Conservation (phyloP, 2,113 vertebrate species). For the Camelus bactrianus region DNA sequence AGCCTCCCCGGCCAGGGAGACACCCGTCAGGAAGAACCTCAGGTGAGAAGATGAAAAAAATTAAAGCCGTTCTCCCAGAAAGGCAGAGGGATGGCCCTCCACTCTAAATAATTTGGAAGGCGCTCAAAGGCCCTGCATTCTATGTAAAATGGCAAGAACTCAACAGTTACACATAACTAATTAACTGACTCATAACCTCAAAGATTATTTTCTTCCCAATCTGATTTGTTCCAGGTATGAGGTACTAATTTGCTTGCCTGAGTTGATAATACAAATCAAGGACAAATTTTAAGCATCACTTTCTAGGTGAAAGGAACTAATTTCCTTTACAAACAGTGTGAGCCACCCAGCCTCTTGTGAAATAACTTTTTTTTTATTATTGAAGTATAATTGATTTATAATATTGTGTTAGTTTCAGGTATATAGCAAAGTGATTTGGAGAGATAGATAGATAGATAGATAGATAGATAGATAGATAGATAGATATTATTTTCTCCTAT, state of each 20-base stretch:
- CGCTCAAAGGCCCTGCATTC: background rate
- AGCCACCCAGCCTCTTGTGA: background rate
- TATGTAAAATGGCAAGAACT: background rate
- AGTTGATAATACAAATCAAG: background rate
- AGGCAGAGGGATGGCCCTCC: background rate
- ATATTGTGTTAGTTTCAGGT: background rate
- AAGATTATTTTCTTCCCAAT: background rate
- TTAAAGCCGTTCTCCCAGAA: background rate
- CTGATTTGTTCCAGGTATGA: background rate
- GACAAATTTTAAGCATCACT: slow-evolving; percentile 9
- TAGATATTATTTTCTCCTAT: background rate
- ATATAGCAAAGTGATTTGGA: background rate
- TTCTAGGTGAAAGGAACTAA: slow-evolving; percentile 30
- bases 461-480: accelerated
- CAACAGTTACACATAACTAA: background rate
- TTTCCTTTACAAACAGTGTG: slow-evolving; percentile 16
- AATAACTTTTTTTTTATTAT: background rate
- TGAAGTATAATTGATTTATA: background rate
- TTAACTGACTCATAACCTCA: slow-evolving; percentile 3
- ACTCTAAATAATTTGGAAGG: background rate
- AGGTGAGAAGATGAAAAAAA: background rate
- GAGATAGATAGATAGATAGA: accelerated
- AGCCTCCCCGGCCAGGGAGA: background rate
- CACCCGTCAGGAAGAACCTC: background rate
- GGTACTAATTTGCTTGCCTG: slow-evolving; percentile 12